These are phyloP conservation scores for Delphinus delphis DNA, from an alignment of 2,113 vertebrate genomes.

Conservation along the genomic window DNA sequence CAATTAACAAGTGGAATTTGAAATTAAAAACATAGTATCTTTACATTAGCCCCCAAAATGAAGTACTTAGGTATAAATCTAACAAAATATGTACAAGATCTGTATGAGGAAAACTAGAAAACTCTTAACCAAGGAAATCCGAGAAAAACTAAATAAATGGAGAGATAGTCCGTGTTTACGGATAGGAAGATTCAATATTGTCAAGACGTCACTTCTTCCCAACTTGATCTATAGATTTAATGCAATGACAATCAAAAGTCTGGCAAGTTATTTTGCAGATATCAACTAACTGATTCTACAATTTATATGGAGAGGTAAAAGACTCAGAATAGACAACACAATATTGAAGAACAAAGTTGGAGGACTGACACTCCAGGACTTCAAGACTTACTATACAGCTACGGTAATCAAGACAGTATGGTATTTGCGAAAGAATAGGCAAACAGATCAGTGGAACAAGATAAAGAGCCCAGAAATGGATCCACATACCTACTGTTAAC, in stretches of 20 bases:
- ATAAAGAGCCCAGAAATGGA: neutral
- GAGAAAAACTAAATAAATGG: neutral
- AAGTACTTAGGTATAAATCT: neutral
- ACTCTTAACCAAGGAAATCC: neutral
- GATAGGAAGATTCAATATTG: neutral
- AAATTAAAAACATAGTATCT: neutral
- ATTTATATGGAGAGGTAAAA: neutral
- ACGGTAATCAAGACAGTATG: neutral
- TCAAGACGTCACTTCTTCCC: neutral
- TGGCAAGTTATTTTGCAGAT: neutral
- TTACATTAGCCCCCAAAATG: neutral
- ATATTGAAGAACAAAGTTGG: neutral
- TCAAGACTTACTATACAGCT: neutral
- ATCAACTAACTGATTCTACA: neutral
- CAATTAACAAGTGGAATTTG: neutral
- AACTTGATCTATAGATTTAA: neutral
- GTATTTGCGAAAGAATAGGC: neutral
- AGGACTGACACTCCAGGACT: neutral
- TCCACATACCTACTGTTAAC: neutral
- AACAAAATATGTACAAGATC: neutral
- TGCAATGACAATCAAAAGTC: neutral
- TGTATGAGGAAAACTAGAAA: neutral
- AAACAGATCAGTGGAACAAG: neutral
- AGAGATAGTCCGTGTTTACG: neutral
- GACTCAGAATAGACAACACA: neutral